phyloP scores from a whole-genome alignment of 2,113 vertebrate genomes.

The Pagrus major region DNA sequence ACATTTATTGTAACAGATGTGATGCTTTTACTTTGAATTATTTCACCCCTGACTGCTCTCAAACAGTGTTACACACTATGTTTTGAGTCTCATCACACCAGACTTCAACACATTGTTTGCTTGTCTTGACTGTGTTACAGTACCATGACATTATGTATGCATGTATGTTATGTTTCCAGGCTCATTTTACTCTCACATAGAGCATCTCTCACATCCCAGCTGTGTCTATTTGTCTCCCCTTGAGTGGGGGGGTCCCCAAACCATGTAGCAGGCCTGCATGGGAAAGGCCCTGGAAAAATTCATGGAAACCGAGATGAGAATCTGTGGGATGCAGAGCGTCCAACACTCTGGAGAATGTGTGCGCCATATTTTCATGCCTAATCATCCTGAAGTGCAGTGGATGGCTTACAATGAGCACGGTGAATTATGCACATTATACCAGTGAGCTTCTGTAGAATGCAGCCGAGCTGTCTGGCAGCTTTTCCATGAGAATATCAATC shows the following conservation, averaged over 20 bases:
- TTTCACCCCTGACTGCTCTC: background rate
- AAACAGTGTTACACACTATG: background rate
- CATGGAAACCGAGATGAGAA: constrained; percentile 42
- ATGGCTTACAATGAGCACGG: constrained; percentile 57
- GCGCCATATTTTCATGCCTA: constrained; percentile 65
- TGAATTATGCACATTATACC: constrained; percentile 68
- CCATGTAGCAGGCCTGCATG: constrained; percentile 31
- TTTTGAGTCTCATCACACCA: background rate
- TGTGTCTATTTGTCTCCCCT: constrained; percentile 51
- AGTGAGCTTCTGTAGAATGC: constrained; percentile 60
- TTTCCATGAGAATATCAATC: constrained; percentile 74
- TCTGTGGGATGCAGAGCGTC: constrained; percentile 35
- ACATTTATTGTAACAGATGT: background rate
- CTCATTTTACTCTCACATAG: constrained; percentile 35
- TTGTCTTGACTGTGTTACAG: constrained; percentile 5
- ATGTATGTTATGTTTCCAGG: constrained; percentile 18
- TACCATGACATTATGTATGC: constrained; percentile 17
- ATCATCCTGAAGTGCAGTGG: constrained; percentile 65
- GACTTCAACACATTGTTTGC: constrained; percentile 10
- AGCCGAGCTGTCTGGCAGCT: constrained; percentile 62
- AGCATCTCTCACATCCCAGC: constrained; percentile 58
- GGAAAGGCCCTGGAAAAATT: constrained; percentile 52
- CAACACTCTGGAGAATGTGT: constrained; percentile 44
- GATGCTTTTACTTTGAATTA: background rate
- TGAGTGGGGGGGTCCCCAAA: constrained; percentile 15